Evolutionary conservation across 2,888 invertebrate genomes (phyloP).

Genomic region (Nebria salina): DNA sequence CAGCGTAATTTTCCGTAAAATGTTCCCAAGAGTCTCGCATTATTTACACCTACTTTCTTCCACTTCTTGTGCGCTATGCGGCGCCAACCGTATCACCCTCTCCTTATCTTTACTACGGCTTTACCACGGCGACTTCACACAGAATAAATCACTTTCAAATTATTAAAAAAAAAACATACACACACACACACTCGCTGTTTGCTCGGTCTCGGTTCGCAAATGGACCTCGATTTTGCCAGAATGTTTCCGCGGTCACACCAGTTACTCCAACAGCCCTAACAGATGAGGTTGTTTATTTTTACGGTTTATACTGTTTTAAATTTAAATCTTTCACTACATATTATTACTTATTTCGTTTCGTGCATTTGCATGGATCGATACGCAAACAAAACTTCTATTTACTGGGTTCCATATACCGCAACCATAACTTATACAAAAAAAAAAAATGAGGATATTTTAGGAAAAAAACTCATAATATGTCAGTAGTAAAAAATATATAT

Average conservation of each 20-base stretch:
- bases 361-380: no score
- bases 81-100: background rate
- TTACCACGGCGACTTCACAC: conserved; percentile 19
- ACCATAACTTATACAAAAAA: no score
- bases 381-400: no score
- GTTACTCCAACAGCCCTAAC: background rate
- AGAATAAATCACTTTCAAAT: conserved; percentile 43
- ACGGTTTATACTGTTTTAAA: background rate
- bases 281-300: background rate
- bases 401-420: no score
- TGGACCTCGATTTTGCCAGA: conserved; percentile 20
- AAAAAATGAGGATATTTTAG: no score
- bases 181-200: background rate
- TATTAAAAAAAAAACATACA: conserved; percentile 26
- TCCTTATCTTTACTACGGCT: conserved; percentile 27
- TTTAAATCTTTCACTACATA: background rate
- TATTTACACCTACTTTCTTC: conserved; percentile 15
- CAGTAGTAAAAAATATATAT: background rate
- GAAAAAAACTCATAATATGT: background rate
- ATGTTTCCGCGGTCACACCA: background rate
- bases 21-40: conserved; percentile 20
- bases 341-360: background rate
- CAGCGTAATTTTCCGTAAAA: conserved; percentile 35
- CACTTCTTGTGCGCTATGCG: background rate
- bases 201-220: background rate